These are phyloP conservation scores for Calliphora vomitoria DNA, from an alignment of 2,888 invertebrate species.

Conservation along the genomic window DNA sequence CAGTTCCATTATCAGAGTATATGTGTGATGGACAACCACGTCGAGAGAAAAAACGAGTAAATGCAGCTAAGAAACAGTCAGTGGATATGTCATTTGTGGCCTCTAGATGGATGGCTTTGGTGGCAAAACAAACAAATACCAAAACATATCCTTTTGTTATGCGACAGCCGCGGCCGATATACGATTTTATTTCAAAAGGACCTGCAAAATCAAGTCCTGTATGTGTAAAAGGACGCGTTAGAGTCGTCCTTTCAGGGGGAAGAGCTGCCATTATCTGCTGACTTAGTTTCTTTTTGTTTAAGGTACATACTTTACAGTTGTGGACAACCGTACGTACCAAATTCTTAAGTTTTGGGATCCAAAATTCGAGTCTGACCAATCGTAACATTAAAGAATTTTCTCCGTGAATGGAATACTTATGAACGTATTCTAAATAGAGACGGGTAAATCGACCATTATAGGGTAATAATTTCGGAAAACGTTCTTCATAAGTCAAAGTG, in stretches of 20 bases:
- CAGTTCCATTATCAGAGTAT: slow-evolving; percentile 13
- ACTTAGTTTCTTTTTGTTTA: no score
- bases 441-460: slow-evolving; percentile 11
- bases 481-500: background rate
- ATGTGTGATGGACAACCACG: background rate
- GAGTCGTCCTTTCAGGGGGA: no score
- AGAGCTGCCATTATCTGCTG: no score
- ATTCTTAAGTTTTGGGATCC: no score
- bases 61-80: background rate
- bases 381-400: background rate
- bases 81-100: background rate
- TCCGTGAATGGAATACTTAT: background rate
- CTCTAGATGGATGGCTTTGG: background rate
- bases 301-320: no score
- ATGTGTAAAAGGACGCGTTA: no score
- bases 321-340: no score
- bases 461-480: background rate
- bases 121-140: background rate
- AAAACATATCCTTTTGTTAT: background rate
- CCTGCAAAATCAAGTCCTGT: background rate
- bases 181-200: background rate
- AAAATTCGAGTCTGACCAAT: background rate
- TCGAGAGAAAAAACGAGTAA: background rate
- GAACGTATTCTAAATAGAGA: background rate
- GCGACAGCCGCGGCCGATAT: background rate